Conservation (phyloP, 2,797 vertebrate genomes). For the Pygocentrus nattereri region DNA sequence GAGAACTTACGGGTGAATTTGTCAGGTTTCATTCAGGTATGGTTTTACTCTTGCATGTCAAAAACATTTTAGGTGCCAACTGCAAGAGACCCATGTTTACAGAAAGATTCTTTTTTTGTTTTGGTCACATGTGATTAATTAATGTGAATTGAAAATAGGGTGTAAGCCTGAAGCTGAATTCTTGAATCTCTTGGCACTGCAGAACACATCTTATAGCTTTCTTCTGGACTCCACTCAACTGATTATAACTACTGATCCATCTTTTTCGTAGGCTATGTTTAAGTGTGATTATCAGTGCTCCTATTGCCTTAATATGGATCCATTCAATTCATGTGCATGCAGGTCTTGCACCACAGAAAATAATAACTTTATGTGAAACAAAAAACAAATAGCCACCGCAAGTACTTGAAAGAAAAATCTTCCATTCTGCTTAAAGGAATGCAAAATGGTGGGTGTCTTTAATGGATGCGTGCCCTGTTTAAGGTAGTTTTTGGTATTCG, state of each 20-base stretch:
- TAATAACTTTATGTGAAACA: constrained; percentile 41
- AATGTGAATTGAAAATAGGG: constrained; percentile 34
- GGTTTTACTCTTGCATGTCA: constrained; percentile 77
- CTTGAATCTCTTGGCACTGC: constrained; percentile 48
- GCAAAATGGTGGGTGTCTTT: constrained; percentile 56
- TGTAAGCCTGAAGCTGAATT: constrained; percentile 51
- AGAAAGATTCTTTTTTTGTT: constrained; percentile 62
- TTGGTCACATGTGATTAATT: constrained; percentile 57
- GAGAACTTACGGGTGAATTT: constrained; percentile 79
- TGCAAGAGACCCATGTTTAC: constrained; percentile 80
- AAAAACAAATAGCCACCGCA: constrained; percentile 46
- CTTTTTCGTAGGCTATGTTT: constrained; percentile 52
- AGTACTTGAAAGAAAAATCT: constrained; percentile 64
- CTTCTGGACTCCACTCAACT: constrained; percentile 40
- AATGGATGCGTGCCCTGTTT: constrained; percentile 50
- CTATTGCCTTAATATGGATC: constrained; percentile 64
- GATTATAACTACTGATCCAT: constrained; percentile 46
- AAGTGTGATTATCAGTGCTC: constrained; percentile 56
- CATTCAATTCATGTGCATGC: constrained; percentile 63
- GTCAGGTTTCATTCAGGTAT: constrained; percentile 83
- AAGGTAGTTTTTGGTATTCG: constrained; percentile 45
- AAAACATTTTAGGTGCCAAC: constrained; percentile 67
- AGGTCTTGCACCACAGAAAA: constrained; percentile 62
- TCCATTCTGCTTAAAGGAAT: constrained; percentile 62
- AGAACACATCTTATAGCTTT: constrained; percentile 40